A percentile compares a stretch with the other conserved stretches of the same genome.
These are phyloP conservation scores for Lasioglossum leucozonium DNA, from an alignment of 2,888 invertebrate species.

Conservation along the genomic window DNA sequence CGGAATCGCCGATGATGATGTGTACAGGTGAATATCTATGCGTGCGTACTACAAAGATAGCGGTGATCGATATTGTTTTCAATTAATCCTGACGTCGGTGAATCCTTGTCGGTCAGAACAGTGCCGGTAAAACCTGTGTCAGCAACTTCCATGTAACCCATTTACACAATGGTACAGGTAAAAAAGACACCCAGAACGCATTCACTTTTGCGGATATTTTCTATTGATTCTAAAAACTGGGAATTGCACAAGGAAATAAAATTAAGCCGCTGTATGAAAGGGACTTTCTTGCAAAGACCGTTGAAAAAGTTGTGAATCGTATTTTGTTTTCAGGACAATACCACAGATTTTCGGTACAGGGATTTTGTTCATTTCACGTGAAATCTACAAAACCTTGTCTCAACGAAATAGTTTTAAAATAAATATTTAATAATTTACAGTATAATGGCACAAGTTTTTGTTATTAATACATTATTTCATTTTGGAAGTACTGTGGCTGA, in stretches of 20 bases:
- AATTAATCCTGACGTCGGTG: not conserved
- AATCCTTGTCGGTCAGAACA: not conserved
- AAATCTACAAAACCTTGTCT: not conserved
- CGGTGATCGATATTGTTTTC: not conserved
- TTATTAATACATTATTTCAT: not conserved
- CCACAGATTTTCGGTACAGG: not conserved
- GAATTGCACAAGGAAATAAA: not conserved
- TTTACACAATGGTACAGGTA: not conserved
- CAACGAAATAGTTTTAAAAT: not conserved
- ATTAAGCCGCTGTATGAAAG: not conserved
- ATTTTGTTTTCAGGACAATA: not conserved
- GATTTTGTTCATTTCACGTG: not conserved
- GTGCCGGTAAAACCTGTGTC: not conserved
- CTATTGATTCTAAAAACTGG: not conserved
- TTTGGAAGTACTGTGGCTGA: too few species aligned
- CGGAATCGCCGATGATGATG: not conserved
- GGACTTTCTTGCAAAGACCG: not conserved
- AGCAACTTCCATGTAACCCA: not conserved
- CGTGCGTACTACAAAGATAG: not conserved
- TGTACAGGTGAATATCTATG: not conserved
- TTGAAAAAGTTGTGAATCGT: not conserved
- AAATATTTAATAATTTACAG: not conserved
- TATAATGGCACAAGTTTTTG: not conserved
- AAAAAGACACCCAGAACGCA: not conserved
- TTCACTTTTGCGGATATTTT: not conserved